Evolutionary conservation across 2,113 vertebrate species (phyloP).

Genomic region (Indri indri): DNA sequence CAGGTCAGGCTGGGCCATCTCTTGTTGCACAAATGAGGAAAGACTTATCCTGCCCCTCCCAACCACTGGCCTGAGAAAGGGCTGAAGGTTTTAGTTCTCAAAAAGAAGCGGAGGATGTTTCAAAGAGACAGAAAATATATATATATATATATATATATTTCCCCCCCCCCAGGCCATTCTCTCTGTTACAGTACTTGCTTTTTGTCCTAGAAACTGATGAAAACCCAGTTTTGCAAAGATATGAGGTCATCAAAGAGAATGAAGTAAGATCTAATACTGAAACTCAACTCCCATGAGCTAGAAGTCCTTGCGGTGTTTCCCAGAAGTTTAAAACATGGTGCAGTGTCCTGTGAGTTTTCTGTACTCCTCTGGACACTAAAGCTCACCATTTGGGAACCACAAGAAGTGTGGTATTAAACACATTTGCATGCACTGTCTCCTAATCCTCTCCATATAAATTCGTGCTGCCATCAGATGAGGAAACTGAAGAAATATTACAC

Average conservation of each 20-base stretch:
- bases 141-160: no score
- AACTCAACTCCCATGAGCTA: background rate
- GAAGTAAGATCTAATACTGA: background rate
- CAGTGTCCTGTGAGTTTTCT: background rate
- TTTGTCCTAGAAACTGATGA: background rate
- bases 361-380: background rate
- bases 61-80: no score
- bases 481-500: background rate
- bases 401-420: background rate
- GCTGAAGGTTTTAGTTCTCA: no score
- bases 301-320: background rate
- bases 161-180: no score
- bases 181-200: background rate
- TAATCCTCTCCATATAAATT: background rate
- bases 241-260: background rate
- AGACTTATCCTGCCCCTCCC: no score
- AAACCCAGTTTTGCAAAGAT: background rate
- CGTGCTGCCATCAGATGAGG: background rate
- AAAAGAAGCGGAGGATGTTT: no score
- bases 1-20: no score
- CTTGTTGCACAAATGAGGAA: no score
- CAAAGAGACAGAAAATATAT: no score
- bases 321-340: background rate
- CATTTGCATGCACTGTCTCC: background rate
- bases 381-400: background rate